A percentile compares a stretch with the other conserved stretches of the same genome.
These are phyloP conservation scores for Lissocephala sabroskyi DNA, from an alignment of 2,888 invertebrate genomes.

Conservation along the genomic window DNA sequence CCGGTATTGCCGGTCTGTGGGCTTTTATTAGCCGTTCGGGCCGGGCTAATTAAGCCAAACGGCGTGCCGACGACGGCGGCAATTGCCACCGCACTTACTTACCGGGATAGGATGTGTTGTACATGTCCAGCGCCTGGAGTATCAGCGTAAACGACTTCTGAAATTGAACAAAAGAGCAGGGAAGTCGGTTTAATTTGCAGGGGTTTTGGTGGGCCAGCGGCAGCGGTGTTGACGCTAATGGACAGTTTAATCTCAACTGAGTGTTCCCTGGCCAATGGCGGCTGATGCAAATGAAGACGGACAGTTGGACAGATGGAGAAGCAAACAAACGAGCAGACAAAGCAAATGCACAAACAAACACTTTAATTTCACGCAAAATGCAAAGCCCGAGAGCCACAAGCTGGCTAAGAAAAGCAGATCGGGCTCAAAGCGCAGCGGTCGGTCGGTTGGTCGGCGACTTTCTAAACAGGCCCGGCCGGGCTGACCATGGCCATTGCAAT, in stretches of 20 bases:
- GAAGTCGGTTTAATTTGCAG: slow-evolving; percentile 29
- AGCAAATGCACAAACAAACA: slow-evolving; percentile 38
- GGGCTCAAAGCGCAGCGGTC: slow-evolving; percentile 5
- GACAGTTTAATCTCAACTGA: slow-evolving; percentile 57
- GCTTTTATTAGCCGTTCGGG: too few relatives aligned
- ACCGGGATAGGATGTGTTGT: slow-evolving; percentile 82
- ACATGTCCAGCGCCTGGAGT: slow-evolving; percentile 91
- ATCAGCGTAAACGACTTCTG: slow-evolving; percentile 95
- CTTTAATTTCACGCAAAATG: slow-evolving; percentile 49
- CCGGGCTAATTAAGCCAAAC: slow-evolving; percentile 63
- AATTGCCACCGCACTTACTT: slow-evolving; percentile 72
- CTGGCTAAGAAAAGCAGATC: slow-evolving; percentile 7
- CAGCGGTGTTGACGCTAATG: slow-evolving; percentile 51
- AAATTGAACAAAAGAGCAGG: slow-evolving; percentile 69
- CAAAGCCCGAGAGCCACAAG: background rate
- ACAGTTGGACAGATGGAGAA: slow-evolving; percentile 17
- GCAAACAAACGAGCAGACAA: slow-evolving; percentile 14
- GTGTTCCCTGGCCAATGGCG: slow-evolving; percentile 3
- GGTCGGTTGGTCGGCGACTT: slow-evolving; percentile 37
- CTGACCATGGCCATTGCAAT: slow-evolving; percentile 24
- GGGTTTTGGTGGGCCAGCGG: background rate
- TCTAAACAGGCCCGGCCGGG: slow-evolving; percentile 34
- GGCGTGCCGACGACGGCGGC: slow-evolving; percentile 27
- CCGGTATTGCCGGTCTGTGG: too few relatives aligned
- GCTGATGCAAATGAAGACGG: slow-evolving; percentile 54